Evolutionary conservation across 1,140 invertebrate genomes (phyloP).

Genomic region (Melipona quadrifasciata): DNA sequence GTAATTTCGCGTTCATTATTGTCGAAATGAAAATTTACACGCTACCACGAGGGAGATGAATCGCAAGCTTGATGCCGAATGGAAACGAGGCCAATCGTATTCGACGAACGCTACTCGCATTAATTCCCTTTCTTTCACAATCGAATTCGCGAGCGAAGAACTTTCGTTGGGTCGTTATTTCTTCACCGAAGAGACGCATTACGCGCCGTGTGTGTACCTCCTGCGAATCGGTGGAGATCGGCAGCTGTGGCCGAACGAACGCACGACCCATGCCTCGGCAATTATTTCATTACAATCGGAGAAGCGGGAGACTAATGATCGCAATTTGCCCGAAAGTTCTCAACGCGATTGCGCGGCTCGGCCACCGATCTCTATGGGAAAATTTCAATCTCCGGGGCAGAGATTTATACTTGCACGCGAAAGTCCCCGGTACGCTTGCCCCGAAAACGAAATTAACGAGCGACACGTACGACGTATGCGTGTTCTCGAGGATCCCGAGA

Average conservation of each 20-base stretch:
- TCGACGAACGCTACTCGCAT: neutral
- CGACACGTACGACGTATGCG: constrained; percentile 6
- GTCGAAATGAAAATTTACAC: constrained; percentile 23
- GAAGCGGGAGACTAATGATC: constrained; percentile 54
- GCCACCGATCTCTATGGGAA: constrained; percentile 38
- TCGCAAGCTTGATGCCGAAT: neutral
- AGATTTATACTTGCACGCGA: constrained; percentile 54
- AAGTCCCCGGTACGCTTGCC: neutral
- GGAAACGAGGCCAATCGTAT: constrained; percentile 40
- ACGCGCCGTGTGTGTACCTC: constrained; percentile 24
- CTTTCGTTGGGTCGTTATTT: constrained; percentile 29
- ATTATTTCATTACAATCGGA: constrained; percentile 65
- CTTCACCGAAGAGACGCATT: neutral
- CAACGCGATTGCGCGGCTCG: constrained; percentile 18
- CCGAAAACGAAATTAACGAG: constrained; percentile 59
- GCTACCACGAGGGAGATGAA: neutral
- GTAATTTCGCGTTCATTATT: constrained; percentile 7
- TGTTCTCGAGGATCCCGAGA: constrained; percentile 29
- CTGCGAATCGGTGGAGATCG: constrained; percentile 40
- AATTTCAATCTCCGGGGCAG: constrained; percentile 31
- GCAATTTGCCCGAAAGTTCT: constrained; percentile 57
- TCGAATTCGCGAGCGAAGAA: constrained; percentile 43
- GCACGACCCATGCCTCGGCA: constrained; percentile 30
- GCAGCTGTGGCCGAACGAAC: constrained; percentile 39
- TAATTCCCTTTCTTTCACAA: constrained; percentile 58